phyloP scores from a whole-genome alignment of 2,888 invertebrate species.

The Neoascia interrupta region DNA sequence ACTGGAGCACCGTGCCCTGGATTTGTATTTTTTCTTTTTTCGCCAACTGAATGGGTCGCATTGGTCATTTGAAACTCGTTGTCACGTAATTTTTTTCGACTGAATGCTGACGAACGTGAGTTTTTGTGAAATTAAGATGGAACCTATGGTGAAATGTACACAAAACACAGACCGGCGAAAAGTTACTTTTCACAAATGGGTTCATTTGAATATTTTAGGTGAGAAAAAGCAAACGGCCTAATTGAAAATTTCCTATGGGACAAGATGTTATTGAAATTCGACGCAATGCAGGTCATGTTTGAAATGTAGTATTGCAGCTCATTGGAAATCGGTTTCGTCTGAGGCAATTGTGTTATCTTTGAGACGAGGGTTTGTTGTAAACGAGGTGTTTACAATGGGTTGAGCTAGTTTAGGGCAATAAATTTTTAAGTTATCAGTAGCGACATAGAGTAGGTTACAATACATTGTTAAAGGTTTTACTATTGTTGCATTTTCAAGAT shows the following conservation, averaged over 20 bases:
- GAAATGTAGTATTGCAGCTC: not conserved
- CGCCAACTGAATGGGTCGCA: slow-evolving; percentile 30
- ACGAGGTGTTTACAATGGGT: too few species aligned
- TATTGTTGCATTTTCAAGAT: too few species aligned
- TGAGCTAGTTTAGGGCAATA: too few species aligned
- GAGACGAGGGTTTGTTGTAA: too few species aligned
- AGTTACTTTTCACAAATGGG: slow-evolving; percentile 21
- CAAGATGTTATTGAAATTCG: slow-evolving; percentile 1
- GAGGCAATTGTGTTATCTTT: too few species aligned
- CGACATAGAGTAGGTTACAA: too few species aligned
- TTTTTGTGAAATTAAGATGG: slow-evolving; percentile 36
- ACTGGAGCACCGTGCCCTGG: slow-evolving; percentile 34
- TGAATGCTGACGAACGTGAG: slow-evolving; percentile 44
- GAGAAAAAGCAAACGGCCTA: not conserved
- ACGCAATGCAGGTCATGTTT: slow-evolving; percentile 18
- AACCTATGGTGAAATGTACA: not conserved
- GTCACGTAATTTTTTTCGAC: slow-evolving; percentile 44
- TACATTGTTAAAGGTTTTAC: too few species aligned
- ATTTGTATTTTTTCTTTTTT: too few species aligned
- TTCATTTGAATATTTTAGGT: slow-evolving; percentile 34
- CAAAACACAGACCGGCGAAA: too few species aligned
- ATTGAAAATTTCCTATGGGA: slow-evolving; percentile 24
- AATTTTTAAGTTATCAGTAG: too few species aligned
- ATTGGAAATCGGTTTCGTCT: too few species aligned
- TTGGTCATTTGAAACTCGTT: slow-evolving; percentile 28